Percentiles rank a stretch among this genome's conserved stretches.
These are phyloP conservation scores for Chironomus riparius DNA, from an alignment of 2,888 invertebrate genomes.

Conservation along the genomic window DNA sequence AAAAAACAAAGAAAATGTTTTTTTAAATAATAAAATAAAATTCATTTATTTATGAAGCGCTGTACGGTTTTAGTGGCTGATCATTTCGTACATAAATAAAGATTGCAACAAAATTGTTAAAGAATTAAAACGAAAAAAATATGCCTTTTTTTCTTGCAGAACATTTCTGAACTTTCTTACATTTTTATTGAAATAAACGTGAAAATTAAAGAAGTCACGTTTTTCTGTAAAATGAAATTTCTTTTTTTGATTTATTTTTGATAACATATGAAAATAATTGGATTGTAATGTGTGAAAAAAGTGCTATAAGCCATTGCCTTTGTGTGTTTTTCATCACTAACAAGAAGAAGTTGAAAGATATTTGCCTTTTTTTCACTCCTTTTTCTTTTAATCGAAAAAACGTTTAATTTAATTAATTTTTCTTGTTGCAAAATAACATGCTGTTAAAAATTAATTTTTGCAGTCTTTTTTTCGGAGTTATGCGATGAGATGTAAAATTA, in stretches of 20 bases:
- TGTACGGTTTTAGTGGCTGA: too few relatives aligned
- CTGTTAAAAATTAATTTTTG: not conserved
- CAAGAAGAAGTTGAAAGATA: not conserved
- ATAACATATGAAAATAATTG: constrained; percentile 27
- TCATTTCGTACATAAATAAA: too few relatives aligned
- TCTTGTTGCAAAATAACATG: not conserved
- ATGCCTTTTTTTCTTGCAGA: not conserved
- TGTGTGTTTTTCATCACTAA: not conserved
- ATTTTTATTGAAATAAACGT: not conserved
- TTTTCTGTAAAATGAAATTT: constrained; percentile 4
- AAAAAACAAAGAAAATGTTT: too few relatives aligned
- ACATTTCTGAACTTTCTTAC: not conserved
- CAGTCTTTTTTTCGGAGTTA: not conserved
- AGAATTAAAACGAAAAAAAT: not conserved
- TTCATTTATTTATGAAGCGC: too few relatives aligned
- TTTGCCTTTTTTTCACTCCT: not conserved
- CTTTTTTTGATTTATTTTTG: constrained; percentile 26
- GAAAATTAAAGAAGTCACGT: constrained; percentile 24
- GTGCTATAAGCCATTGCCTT: not conserved
- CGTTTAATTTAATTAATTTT: constrained; percentile 17
- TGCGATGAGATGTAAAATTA: too few relatives aligned
- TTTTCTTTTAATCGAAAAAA: not conserved
- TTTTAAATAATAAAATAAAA: too few relatives aligned
- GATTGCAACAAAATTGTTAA: too few relatives aligned
- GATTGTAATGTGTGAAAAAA: constrained; percentile 23